phyloP scores from a whole-genome alignment of 37 sponge, comb jelly and placozoan species.

The Amphimedon queenslandica region DNA sequence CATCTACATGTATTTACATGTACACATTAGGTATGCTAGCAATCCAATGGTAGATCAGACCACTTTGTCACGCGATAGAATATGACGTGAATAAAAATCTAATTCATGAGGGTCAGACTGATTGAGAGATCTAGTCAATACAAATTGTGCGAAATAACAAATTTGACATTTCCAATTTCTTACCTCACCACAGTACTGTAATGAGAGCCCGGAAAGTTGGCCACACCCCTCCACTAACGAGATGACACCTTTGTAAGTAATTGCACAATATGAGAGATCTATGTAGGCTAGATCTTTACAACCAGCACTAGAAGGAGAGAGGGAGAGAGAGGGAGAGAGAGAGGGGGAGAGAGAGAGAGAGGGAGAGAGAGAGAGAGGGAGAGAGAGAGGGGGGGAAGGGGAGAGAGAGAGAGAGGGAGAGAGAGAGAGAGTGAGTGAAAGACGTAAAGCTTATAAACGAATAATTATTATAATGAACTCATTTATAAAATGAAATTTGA shows the following conservation, averaged over 20 bases:
- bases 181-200: constrained; percentile 65
- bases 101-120: no score
- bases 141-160: no score
- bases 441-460: no score
- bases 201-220: constrained; percentile 20
- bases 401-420: constrained; percentile 10
- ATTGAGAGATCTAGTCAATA: no score
- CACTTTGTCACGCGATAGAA: no score
- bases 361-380: not conserved
- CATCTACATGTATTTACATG: no score
- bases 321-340: constrained; percentile 7
- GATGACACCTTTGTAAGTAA: constrained; percentile 36
- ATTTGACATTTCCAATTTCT: no score
- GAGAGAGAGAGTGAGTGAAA: constrained; percentile 20
- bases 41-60: no score
- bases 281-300: constrained; percentile 49
- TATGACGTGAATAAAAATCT: no score
- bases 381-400: not conserved
- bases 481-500: no score
- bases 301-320: constrained; percentile 32
- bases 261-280: constrained; percentile 64
- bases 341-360: not conserved
- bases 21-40: no score
- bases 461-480: no score
- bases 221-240: constrained; percentile 33